Base-by-base conservation (phyloP, 2,113 vertebrate species). In the Embiotoca jacksoni region DNA sequence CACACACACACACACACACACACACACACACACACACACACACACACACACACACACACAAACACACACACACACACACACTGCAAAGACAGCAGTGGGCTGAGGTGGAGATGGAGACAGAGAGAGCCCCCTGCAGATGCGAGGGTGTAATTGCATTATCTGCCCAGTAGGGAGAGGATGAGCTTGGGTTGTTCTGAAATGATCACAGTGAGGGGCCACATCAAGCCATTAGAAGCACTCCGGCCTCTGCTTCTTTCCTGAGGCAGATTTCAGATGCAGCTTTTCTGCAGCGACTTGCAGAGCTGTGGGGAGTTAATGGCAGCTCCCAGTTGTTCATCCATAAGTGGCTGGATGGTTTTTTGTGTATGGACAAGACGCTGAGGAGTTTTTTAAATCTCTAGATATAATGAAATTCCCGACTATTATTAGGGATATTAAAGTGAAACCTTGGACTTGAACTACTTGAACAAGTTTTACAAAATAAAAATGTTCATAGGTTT, bases 71-170 rank as follows among this genome's bases (percentile, higher is more conserved):
- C 64, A 62, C 44, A 79, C 71, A 72, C 44, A 69, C 55, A 64
- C 1, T 11, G 44, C 31, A 54, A 9, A 65, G 63, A 36, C n/a
- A 55, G 61, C 61, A 50, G 67, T 53, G 46, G 71, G 75, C 78
- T 72, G 64, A 78, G 67, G 55, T 47, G 58, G 74, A 50, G 68
- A 60, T 61, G 62, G 81, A 82, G 81, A 62, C 62, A 65, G 86
- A 92, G 85, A 71, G 92, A 92, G 91, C 90, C 93, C 91, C 94
- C 93, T 95, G 94, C 89, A 88, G 92, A 91, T 92, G 66, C 54
- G 73, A 88, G 92, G 87, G 87, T 93, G 93, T 92, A 93, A 94
- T 92, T 93, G 94, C 93, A 94, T 93, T 92, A 93, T 79, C 55
- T 60, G 82, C 91, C 74, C 89, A 82, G 87, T 86, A 83, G 91